Base-by-base conservation (phyloP, 2,888 invertebrate genomes). In the Drepana falcataria region DNA sequence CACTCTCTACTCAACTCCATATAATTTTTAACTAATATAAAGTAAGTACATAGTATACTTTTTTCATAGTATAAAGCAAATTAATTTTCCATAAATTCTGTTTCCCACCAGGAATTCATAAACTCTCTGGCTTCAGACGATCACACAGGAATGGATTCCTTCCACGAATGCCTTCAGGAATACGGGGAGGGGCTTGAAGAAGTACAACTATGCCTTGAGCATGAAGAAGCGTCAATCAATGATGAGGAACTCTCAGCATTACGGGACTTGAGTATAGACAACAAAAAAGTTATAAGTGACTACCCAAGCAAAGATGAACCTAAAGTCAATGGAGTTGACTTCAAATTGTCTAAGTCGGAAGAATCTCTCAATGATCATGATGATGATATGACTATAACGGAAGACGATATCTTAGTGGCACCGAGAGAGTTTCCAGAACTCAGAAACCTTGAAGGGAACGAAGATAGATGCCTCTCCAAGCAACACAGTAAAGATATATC, bases 151-250 rank as follows among this genome's bases (percentile, higher is more conserved):
- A 88, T 93, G 80, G 93, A 93, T 56, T 93, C 93, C 49, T 93
- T 93, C 67, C 93, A 93, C 73, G 93, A 93, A 77, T 93, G 93
- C 65, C 89, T 93, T 48, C 93, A 93, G 73, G 93, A 93, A 68
- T 93, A 93, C 64, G 93, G 93, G 3, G 93, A 93, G 71, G 93
- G 93, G 33, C 65, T 93, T 54, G 93, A 93, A 74, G 93, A 93
- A 2, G 92, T 93, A 9, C 93, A 93, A 66, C 93, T 93, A 69
- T 93, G 93, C 65, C 83, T 93, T 35, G 93, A 93, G 60, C 93
- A 92, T 21, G 93, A 93, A 67, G 92, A 92, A 55, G 77, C 88
- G 3, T 92, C 92, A 0, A 87, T 91, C n/a, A 90, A 88, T 66
- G 91, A 91, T 34, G 91, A 91, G 41, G 91, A 91, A 52, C 66